phyloP scores from a whole-genome alignment of 2,797 vertebrate species.

The Crypturellus tataupa region DNA sequence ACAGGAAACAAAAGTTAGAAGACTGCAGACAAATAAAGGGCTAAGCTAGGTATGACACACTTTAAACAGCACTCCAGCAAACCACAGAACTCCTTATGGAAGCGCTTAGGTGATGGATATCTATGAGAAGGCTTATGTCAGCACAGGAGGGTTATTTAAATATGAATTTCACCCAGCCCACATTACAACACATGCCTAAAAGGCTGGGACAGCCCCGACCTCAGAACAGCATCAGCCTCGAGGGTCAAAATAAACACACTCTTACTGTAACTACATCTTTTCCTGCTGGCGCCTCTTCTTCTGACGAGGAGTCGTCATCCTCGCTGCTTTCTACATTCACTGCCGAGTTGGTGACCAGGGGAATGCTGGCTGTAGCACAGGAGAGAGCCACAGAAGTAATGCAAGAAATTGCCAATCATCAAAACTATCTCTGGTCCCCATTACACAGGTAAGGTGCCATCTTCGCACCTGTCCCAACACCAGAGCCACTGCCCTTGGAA shows the following conservation, averaged over 20 bases:
- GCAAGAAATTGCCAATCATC: background rate
- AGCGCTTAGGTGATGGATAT: background rate
- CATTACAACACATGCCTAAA: background rate
- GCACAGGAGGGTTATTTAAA: background rate
- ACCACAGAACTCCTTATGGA: background rate
- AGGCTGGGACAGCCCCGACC: background rate
- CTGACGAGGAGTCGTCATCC: constrained; percentile 77
- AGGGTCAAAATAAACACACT: background rate
- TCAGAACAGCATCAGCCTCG: background rate
- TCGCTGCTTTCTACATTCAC: constrained; percentile 69
- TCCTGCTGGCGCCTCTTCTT: constrained; percentile 58
- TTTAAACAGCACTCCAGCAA: background rate
- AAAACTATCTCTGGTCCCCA: background rate
- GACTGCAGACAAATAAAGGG: background rate
- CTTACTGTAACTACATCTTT: constrained; percentile 73
- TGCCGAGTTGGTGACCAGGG: background rate
- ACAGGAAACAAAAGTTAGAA: constrained; percentile 1
- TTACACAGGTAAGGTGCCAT: background rate
- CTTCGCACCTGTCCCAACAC: background rate
- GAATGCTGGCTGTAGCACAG: constrained; percentile 26
- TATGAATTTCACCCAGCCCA: background rate
- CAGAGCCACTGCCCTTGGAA: fast-evolving
- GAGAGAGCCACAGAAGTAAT: background rate
- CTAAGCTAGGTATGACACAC: background rate
- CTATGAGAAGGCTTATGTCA: background rate